Percentiles rank a stretch among this genome's conserved stretches.
Evolutionary conservation across 2,888 invertebrate genomes (phyloP).

Genomic region (Mantis religiosa): DNA sequence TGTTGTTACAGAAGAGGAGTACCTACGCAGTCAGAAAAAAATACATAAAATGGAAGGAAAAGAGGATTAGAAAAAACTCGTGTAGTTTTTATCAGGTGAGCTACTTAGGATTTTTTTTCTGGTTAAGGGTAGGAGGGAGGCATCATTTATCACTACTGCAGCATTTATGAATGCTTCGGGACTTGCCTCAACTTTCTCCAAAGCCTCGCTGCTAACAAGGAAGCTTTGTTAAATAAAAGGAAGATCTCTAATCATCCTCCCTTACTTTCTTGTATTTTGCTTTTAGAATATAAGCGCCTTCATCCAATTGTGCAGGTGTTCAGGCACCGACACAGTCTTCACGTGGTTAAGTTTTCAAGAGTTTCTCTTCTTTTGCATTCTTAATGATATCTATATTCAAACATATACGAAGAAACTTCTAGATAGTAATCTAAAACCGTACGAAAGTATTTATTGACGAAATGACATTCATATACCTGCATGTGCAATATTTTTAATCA

Average conservation of each 20-base stretch:
- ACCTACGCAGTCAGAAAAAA: constrained; percentile 1
- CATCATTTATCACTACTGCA: constrained; percentile 9
- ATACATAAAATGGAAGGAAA: background rate
- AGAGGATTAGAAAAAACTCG: constrained; percentile 13
- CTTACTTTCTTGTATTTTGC: background rate
- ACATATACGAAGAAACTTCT: no score
- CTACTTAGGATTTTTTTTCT: background rate
- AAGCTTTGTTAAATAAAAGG: background rate
- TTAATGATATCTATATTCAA: background rate
- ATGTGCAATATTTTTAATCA: no score
- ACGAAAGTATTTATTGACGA: no score
- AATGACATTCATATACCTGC: no score
- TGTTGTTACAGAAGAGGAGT: background rate
- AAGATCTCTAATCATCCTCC: background rate
- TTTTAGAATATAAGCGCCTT: background rate
- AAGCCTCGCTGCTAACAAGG: background rate
- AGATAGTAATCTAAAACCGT: no score
- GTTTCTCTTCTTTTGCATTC: background rate
- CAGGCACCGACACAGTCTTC: background rate
- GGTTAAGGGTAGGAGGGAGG: background rate
- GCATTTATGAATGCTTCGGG: constrained; percentile 4
- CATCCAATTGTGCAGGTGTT: background rate
- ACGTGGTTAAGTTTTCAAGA: background rate
- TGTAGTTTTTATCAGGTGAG: constrained; percentile 6
- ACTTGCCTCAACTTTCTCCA: background rate